phyloP scores from a whole-genome alignment of 2,113 vertebrate genomes.

The Syrrhaptes paradoxus region DNA sequence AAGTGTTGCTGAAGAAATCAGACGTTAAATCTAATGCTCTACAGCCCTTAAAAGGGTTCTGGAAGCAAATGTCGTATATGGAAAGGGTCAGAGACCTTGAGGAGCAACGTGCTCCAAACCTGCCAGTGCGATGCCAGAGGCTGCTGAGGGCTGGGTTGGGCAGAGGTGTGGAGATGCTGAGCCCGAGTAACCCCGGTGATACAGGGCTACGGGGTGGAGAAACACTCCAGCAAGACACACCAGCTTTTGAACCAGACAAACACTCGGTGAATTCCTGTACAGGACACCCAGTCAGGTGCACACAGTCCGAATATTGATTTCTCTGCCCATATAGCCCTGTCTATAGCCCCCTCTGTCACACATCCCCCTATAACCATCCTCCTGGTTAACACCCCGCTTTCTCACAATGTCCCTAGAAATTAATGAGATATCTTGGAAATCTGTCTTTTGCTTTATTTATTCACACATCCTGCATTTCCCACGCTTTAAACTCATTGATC shows the following conservation, averaged over 20 bases:
- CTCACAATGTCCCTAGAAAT: not conserved
- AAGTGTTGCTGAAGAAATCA: not conserved
- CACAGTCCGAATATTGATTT: not conserved
- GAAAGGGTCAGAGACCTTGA: not conserved
- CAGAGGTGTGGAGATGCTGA: not conserved
- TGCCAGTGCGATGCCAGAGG: not conserved
- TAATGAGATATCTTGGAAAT: not conserved
- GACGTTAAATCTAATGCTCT: not conserved
- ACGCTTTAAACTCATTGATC: not conserved
- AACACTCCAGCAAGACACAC: not conserved
- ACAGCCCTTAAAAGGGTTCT: not conserved
- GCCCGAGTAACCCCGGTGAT: not conserved
- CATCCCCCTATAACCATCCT: not conserved
- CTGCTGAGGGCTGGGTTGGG: not conserved
- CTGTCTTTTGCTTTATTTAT: not conserved
- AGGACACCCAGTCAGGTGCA: not conserved
- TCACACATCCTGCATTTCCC: not conserved
- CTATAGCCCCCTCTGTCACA: not conserved
- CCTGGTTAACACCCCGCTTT: not conserved
- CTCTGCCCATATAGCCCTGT: not conserved
- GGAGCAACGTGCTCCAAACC: not conserved
- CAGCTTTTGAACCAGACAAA: not conserved
- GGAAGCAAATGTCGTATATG: not conserved
- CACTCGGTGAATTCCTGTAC: not conserved
- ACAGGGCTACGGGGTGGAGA: not conserved